A percentile compares a stretch with the other conserved stretches of the same genome.
phyloP scores from a whole-genome alignment of 1,140 invertebrate species.

The Saccostrea cuccullata region DNA sequence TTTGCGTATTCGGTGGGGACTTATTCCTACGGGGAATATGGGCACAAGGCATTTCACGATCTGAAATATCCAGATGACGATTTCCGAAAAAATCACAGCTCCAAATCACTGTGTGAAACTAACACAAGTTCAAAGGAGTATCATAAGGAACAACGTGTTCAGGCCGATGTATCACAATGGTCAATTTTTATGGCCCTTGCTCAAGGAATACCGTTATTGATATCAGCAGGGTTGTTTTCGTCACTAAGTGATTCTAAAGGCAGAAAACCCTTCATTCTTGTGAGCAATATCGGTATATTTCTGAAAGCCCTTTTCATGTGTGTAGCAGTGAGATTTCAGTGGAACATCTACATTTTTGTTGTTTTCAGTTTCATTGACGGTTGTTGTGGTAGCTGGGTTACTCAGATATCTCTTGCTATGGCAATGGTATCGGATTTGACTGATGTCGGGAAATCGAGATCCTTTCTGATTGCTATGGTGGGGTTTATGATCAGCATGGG shows the following conservation, averaged over 20 bases:
- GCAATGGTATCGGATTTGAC: slow-evolving; percentile 26
- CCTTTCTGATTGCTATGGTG: slow-evolving; percentile 11
- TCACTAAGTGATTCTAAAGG: slow-evolving; percentile 44
- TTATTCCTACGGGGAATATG: slow-evolving; percentile 28
- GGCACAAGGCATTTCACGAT: slow-evolving; percentile 13
- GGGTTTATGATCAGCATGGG: slow-evolving; percentile 18
- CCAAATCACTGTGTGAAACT: not conserved
- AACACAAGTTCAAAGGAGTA: slow-evolving; percentile 3
- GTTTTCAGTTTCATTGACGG: slow-evolving; percentile 45
- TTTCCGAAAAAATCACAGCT: not conserved
- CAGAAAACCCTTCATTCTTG: slow-evolving; percentile 39
- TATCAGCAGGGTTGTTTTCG: slow-evolving; percentile 30
- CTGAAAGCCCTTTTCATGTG: slow-evolving; percentile 22
- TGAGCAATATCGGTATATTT: slow-evolving; percentile 41
- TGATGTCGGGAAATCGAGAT: not conserved
- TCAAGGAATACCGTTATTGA: slow-evolving; percentile 41
- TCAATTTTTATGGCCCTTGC: slow-evolving; percentile 36
- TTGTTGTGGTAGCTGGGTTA: slow-evolving; percentile 18
- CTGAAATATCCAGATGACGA: not conserved
- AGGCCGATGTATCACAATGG: slow-evolving; percentile 14
- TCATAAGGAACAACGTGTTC: slow-evolving; percentile 7
- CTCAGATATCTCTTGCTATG: not conserved
- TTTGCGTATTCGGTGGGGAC: not conserved
- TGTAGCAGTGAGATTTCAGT: slow-evolving; percentile 14
- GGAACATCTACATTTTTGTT: slow-evolving; percentile 25